phyloP scores from a whole-genome alignment of 2,113 vertebrate genomes.

The Nycticorax nycticorax region DNA sequence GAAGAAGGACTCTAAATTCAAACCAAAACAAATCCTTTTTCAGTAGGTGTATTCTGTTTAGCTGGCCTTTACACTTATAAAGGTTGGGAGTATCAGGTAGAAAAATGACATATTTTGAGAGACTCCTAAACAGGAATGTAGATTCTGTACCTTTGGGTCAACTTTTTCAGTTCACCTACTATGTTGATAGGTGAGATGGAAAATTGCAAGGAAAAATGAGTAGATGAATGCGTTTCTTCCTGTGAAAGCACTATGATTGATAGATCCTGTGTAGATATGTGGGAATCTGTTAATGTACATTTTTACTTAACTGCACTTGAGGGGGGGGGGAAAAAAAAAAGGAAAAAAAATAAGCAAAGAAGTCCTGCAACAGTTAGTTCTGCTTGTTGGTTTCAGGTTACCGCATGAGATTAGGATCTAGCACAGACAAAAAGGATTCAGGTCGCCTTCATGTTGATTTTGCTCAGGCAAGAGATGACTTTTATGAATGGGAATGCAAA shows the following conservation, averaged over 20 bases:
- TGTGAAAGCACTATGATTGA: background rate
- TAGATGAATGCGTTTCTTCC: background rate
- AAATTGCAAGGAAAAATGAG: background rate
- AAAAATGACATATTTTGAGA: background rate
- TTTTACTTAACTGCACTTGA: background rate
- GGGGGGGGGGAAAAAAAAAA: rapidly evolving
- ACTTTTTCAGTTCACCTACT: background rate
- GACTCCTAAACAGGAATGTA: background rate
- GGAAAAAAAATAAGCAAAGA: background rate
- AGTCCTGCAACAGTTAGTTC: constrained; percentile 32
- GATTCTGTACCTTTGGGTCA: background rate
- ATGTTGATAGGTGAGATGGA: background rate
- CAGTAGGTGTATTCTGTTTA: background rate
- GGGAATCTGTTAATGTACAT: background rate
- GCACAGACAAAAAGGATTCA: constrained; percentile 91
- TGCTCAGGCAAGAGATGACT: constrained; percentile 89
- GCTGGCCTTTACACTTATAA: background rate
- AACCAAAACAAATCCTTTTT: background rate
- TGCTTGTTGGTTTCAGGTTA: constrained; percentile 80
- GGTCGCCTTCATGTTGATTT: constrained; percentile 91
- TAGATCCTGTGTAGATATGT: background rate
- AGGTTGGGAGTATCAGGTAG: background rate
- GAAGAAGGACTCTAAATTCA: background rate
- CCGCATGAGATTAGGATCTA: constrained; percentile 89
- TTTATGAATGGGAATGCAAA: constrained; percentile 92